These are phyloP conservation scores for Petrocephalus sullivani DNA, from an alignment of 2,797 vertebrate genomes.

Conservation along the genomic window DNA sequence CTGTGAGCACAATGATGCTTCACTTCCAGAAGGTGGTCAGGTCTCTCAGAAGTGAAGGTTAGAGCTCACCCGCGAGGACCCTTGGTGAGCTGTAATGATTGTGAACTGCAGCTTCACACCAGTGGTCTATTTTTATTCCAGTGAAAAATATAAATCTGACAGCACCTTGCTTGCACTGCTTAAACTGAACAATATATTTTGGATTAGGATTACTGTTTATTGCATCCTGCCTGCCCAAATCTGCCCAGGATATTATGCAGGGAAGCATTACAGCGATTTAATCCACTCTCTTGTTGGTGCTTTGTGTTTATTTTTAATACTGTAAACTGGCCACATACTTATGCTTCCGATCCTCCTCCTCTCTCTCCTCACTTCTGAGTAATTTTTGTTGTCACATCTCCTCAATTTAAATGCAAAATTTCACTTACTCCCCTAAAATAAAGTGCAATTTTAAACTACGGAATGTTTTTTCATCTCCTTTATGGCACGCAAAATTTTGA, in stretches of 20 bases:
- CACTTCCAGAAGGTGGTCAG: not conserved
- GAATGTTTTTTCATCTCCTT: not conserved
- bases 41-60: not conserved
- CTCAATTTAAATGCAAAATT: not conserved
- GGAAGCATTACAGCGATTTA: not conserved
- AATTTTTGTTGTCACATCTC: not conserved
- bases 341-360: not conserved
- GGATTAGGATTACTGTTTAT: not conserved
- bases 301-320: not conserved
- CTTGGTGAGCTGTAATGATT: not conserved
- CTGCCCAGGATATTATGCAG: conserved; percentile 13
- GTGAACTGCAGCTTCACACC: not conserved
- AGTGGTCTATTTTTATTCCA: not conserved
- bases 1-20: not conserved
- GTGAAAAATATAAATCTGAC: not conserved
- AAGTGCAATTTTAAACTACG: not conserved
- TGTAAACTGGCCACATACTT: not conserved
- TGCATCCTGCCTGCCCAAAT: not conserved
- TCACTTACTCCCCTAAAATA: not conserved
- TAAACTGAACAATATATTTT: conserved; percentile 3
- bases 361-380: conserved; percentile 2
- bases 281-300: not conserved
- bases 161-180: not conserved
- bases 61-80: not conserved
- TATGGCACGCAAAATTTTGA: not conserved